Evolutionary conservation across 2,113 vertebrate species (phyloP).

Genomic region (Eidolon helvum): DNA sequence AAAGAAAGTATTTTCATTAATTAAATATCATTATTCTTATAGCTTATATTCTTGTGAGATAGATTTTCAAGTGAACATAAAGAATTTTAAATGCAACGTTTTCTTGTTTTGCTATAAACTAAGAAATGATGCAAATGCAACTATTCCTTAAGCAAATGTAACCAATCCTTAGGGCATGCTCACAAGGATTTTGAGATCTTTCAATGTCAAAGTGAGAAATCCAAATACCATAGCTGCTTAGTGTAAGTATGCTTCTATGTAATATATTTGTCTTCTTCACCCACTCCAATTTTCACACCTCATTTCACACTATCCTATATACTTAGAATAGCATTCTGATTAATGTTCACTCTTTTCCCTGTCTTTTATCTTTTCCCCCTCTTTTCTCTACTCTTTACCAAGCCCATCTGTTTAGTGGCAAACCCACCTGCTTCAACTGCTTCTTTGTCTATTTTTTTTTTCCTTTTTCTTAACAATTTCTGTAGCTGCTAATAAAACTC

Average conservation of each 20-base stretch:
- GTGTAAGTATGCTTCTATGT: background rate
- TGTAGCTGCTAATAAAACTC: background rate
- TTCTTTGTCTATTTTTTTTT: background rate
- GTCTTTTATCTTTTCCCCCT: background rate
- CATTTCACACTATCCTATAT: conserved; percentile 8
- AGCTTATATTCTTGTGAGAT: background rate
- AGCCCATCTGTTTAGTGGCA: conserved; percentile 39
- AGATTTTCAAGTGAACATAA: background rate
- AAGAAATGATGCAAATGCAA: background rate
- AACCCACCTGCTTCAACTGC: conserved; percentile 22
- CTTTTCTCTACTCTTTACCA: background rate
- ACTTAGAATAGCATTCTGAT: conserved; percentile 6
- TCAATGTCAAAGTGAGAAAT: conserved; percentile 31
- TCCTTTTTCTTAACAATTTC: background rate
- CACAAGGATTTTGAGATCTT: background rate
- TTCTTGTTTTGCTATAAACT: background rate
- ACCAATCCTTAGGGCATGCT: background rate
- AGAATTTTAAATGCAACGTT: background rate
- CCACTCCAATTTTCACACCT: conserved; percentile 19
- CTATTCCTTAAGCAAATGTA: background rate
- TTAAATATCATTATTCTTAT: background rate
- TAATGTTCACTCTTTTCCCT: background rate
- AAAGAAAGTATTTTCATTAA: background rate
- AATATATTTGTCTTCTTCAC: conserved; percentile 18
- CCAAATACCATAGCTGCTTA: background rate